Conservation (phyloP, 2,797 vertebrate species). For the Eutrigla gurnardus region DNA sequence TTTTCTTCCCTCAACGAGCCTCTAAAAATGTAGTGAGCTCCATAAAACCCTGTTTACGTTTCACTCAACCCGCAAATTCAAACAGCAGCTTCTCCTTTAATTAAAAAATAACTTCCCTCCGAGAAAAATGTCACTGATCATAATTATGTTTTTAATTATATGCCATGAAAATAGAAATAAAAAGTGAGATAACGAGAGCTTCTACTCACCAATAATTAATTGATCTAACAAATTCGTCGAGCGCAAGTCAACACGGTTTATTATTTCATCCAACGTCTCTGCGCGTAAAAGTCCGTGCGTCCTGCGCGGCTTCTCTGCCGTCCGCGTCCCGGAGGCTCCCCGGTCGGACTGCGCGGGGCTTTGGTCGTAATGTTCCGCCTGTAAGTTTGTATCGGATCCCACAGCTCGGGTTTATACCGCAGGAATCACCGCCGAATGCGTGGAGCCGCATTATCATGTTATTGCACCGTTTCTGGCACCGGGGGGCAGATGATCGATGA, state of each 20-base stretch:
- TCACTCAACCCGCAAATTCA: constrained; percentile 36
- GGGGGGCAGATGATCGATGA: constrained; percentile 74
- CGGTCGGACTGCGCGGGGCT: constrained; percentile 62
- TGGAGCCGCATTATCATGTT: constrained; percentile 76
- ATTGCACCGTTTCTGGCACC: constrained; percentile 71
- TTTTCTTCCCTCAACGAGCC: constrained; percentile 65
- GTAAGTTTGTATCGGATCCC: constrained; percentile 66
- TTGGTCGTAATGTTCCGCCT: constrained; percentile 74
- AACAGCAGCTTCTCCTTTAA: constrained; percentile 11
- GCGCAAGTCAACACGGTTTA: constrained; percentile 4
- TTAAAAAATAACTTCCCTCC: constrained; percentile 22
- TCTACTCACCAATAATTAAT: constrained; percentile 71
- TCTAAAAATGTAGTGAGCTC: constrained; percentile 34
- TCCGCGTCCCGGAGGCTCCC: constrained; percentile 57
- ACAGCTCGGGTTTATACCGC: constrained; percentile 52
- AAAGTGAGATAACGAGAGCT: constrained; percentile 8
- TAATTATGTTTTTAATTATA: constrained; percentile 20
- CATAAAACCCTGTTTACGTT: constrained; percentile 34
- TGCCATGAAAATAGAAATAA: not conserved
- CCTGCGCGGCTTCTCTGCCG: constrained; percentile 48
- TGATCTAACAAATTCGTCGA: constrained; percentile 29
- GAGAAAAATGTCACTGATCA: constrained; percentile 5
- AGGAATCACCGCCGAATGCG: constrained; percentile 64
- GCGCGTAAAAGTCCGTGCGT: constrained; percentile 70
- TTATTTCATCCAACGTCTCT: constrained; percentile 47